Percentiles rank a stretch among this genome's conserved stretches.
Conservation (phyloP, 2,888 invertebrate genomes). For the Nemapogon koenigi region DNA sequence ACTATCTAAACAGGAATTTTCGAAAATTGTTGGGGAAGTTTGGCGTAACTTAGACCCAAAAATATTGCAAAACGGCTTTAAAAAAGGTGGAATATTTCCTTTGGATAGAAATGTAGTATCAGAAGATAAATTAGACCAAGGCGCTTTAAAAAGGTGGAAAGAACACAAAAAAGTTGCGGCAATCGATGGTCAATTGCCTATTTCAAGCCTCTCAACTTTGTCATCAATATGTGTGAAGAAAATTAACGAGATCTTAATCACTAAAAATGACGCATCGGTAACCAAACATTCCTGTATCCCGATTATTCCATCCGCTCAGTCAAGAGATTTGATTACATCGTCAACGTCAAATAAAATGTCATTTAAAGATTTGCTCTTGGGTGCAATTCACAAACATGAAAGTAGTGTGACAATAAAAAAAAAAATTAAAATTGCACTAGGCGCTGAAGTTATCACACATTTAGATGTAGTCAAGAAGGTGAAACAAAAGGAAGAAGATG, state of each 20-base stretch:
- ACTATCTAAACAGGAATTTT: conserved; percentile 7
- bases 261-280: too few species aligned
- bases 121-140: conserved; percentile 5
- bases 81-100: conserved; percentile 6
- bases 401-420: conserved; percentile 1
- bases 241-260: too few species aligned
- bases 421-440: conserved; percentile 4
- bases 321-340: too few species aligned
- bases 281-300: too few species aligned
- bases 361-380: conserved; percentile 7
- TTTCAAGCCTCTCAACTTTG: too few species aligned
- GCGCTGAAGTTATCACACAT: conserved; percentile 9
- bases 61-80: conserved; percentile 1
- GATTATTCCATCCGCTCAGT: too few species aligned
- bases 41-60: conserved; percentile 3
- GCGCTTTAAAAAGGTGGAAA: conserved; percentile 6
- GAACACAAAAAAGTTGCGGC: too few species aligned
- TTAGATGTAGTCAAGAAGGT: conserved; percentile 2
- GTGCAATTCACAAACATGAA: conserved; percentile 2
- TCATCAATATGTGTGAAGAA: too few species aligned
- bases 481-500: conserved; percentile 2
- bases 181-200: too few species aligned
- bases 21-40: conserved; percentile 3
- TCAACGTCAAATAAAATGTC: background rate
- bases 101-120: conserved; percentile 1